Base-by-base conservation (phyloP, 2,113 vertebrate genomes). In the Syngnathoides biaculeatus region DNA sequence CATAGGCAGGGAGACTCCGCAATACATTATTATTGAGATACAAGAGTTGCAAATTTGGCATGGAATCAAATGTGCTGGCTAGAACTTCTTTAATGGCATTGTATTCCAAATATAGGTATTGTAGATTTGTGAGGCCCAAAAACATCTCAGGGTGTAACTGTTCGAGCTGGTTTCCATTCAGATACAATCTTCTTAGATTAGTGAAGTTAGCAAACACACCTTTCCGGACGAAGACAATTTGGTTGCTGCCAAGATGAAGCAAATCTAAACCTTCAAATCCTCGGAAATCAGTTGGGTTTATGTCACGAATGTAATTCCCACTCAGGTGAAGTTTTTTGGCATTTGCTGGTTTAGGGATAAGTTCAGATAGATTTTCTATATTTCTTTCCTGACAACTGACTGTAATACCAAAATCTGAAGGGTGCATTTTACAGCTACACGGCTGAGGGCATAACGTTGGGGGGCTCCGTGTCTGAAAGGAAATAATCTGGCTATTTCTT, bases 101-200 rank as follows among this genome's bases (percentile, higher is more conserved):
- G 92, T 98, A 98, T 93, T 99, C 96, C 94, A 99, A 91, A 86
- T 97, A 98, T 50, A 99, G 90, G 89, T 98, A 99, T 57, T 99
- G 96, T 64, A 99, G 86, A 73, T 98, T 98, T 77, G 94, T 90
- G 47, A 99, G 95, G 19, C 97, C 97, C 61, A 94, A 81, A 84
- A 99, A 99, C 90, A 99, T 98, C 55, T 98, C 97, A 24, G 95
- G 96, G 81, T 93, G 95, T 59, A 99, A 88, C 62, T 95, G 93
- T 67, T 98, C 95, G 0, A 99, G 92, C 86, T 97, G 95, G 87
- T 98, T 99, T 73, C 96, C 97, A 4, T 98, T 99, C 68, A 99
- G 90, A 88, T 98, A 99, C 65, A 99, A 90, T 77, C 96, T 91
- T 77, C 96, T 92, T 61, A 99, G 88, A 81, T 99, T 99, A 24